Percentiles rank a stretch among this genome's conserved stretches.
Evolutionary conservation across 2,888 invertebrate species (phyloP).

Genomic region (Synanthedon vespiformis): DNA sequence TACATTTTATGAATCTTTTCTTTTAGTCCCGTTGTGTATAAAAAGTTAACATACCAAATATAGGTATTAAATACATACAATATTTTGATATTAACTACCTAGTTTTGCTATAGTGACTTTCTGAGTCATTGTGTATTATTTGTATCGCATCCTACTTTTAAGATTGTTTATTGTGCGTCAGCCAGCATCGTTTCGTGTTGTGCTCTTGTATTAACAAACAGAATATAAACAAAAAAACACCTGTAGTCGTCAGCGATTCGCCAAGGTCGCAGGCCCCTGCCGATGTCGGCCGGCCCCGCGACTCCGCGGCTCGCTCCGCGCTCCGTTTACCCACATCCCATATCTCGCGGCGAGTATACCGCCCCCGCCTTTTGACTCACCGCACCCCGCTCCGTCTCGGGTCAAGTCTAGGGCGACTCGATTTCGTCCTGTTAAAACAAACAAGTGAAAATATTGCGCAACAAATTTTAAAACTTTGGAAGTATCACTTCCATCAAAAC

Average conservation of each 20-base stretch:
- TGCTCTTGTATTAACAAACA: slow-evolving; percentile 40
- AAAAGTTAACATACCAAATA: too few species aligned
- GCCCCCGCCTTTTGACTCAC: slow-evolving; percentile 54
- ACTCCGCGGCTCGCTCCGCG: slow-evolving; percentile 48
- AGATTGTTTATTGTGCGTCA: slow-evolving; percentile 9
- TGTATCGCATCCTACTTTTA: too few species aligned
- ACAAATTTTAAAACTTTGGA: neutral
- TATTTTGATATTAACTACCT: too few species aligned
- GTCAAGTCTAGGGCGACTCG: slow-evolving; percentile 43
- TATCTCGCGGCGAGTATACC: slow-evolving; percentile 53
- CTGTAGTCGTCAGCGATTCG: slow-evolving; percentile 64
- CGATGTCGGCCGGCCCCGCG: slow-evolving; percentile 15
- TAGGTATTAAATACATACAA: too few species aligned
- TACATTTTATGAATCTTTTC: too few species aligned
- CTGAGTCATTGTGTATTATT: too few species aligned
- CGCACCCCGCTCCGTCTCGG: slow-evolving; percentile 22
- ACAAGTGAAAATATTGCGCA: neutral
- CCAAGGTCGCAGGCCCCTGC: slow-evolving; percentile 48
- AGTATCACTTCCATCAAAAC: too few species aligned
- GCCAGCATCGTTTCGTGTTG: slow-evolving; percentile 35
- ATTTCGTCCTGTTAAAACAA: slow-evolving; percentile 13
- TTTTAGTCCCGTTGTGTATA: too few species aligned
- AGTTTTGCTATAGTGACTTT: too few species aligned
- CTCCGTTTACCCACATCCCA: slow-evolving; percentile 59
- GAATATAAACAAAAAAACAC: slow-evolving; percentile 62